phyloP scores from a whole-genome alignment of 2,888 invertebrate genomes.

The Spodoptera exigua region DNA sequence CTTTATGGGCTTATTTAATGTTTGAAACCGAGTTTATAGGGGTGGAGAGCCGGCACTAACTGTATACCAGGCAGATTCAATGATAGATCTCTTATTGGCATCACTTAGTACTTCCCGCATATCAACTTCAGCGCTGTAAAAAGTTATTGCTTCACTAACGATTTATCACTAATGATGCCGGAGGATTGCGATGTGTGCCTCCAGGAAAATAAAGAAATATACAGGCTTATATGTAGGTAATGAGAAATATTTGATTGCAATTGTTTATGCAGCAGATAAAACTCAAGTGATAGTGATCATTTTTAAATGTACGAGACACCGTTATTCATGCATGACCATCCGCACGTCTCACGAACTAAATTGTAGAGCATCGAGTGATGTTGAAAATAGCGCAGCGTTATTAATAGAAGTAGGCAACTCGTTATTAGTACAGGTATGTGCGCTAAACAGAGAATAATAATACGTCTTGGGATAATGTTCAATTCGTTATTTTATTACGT shows the following conservation, averaged over 20 bases:
- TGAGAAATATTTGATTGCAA: slow-evolving; percentile 22
- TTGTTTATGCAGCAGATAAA: slow-evolving; percentile 27
- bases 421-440: slow-evolving; percentile 52
- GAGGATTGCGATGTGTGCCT: slow-evolving; percentile 34
- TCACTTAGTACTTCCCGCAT: slow-evolving; percentile 63
- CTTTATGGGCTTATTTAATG: slow-evolving; percentile 67
- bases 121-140: slow-evolving; percentile 61
- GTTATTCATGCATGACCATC: slow-evolving; percentile 38
- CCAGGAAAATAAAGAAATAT: slow-evolving; percentile 26
- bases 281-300: slow-evolving; percentile 10
- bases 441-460: slow-evolving; percentile 51
- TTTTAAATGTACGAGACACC: slow-evolving; percentile 27
- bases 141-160: slow-evolving; percentile 64
- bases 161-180: slow-evolving; percentile 61
- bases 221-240: slow-evolving; percentile 8
- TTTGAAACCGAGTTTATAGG: slow-evolving; percentile 58
- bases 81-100: slow-evolving; percentile 61
- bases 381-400: slow-evolving; percentile 53
- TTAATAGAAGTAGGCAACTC: slow-evolving; percentile 56
- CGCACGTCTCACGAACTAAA: slow-evolving; percentile 33
- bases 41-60: slow-evolving; percentile 55
- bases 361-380: slow-evolving; percentile 49
- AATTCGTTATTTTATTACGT: slow-evolving; percentile 16
- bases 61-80: slow-evolving; percentile 55
- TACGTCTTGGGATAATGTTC: neutral